A percentile compares a stretch with the other conserved stretches of the same genome.
Conservation (phyloP, 2,888 invertebrate species). For the Scelioninae gen. 1 region DNA sequence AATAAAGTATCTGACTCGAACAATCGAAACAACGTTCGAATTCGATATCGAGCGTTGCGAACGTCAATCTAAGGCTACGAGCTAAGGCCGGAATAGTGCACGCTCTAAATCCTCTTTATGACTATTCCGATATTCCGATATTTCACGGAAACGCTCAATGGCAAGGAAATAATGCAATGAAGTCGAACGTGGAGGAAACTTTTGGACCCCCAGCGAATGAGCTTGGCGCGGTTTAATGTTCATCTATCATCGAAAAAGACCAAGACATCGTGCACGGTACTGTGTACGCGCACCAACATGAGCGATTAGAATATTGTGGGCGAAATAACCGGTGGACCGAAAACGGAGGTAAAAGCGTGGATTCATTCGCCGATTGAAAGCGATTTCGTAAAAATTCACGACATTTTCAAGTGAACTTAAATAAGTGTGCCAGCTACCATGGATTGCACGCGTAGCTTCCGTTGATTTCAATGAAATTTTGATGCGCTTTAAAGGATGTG, state of each 20-base stretch:
- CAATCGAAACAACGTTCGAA: constrained; percentile 69
- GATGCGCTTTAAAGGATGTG: not conserved
- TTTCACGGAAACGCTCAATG: constrained; percentile 72
- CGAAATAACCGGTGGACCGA: constrained; percentile 1
- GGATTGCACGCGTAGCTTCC: not conserved
- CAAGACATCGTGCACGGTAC: not conserved
- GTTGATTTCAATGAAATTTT: not conserved
- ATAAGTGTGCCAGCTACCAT: too few relatives aligned
- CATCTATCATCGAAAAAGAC: constrained; percentile 52
- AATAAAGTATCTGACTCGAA: constrained; percentile 60
- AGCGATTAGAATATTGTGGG: constrained; percentile 33
- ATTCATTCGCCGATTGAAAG: constrained; percentile 25
- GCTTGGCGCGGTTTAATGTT: constrained; percentile 61
- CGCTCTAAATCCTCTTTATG: constrained; percentile 73
- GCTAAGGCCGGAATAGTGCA: constrained; percentile 69
- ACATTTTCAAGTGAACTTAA: constrained; percentile 1
- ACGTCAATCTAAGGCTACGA: constrained; percentile 69
- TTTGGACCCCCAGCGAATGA: constrained; percentile 48
- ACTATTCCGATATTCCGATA: constrained; percentile 73
- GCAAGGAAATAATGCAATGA: constrained; percentile 73
- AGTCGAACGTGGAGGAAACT: constrained; percentile 64
- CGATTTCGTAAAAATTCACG: constrained; percentile 7
- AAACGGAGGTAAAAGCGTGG: constrained; percentile 1
- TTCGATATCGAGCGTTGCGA: constrained; percentile 65
- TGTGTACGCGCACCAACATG: not conserved